Evolutionary conservation across 1,140 invertebrate species (phyloP).

Genomic region (Semibalanus balanoides): DNA sequence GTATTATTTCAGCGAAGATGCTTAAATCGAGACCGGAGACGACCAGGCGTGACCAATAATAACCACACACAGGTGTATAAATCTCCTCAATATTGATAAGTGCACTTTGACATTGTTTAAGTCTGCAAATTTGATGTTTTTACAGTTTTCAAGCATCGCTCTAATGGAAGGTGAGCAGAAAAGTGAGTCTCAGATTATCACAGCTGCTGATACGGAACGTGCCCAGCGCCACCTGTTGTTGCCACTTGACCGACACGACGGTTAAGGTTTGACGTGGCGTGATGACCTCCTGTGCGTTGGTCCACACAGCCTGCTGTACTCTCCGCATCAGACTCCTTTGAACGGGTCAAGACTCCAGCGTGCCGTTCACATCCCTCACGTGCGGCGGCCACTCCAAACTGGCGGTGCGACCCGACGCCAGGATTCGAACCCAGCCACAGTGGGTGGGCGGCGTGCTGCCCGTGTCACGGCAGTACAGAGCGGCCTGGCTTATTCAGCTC

Average conservation of each 20-base stretch:
- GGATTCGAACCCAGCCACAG: conserved; percentile 63
- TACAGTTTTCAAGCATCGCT: neutral
- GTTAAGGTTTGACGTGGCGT: conserved; percentile 61
- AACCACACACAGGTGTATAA: too few relatives aligned
- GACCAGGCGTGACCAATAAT: too few relatives aligned
- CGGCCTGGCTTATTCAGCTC: conserved; percentile 61
- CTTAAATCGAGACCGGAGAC: too few relatives aligned
- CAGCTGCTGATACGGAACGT: neutral
- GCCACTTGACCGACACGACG: conserved; percentile 52
- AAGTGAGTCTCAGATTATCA: neutral
- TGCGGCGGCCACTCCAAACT: conserved; percentile 51
- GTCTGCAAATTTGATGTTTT: conserved; percentile 7
- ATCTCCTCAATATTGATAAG: neutral
- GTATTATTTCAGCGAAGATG: too few relatives aligned
- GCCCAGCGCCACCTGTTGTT: neutral
- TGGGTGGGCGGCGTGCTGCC: conserved; percentile 55
- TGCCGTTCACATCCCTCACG: conserved; percentile 59
- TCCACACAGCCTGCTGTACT: conserved; percentile 78
- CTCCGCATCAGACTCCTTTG: conserved; percentile 60
- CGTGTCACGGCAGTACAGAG: conserved; percentile 76
- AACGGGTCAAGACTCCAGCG: conserved; percentile 57
- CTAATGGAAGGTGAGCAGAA: neutral
- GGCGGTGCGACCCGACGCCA: conserved; percentile 28
- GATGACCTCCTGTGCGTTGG: conserved; percentile 73
- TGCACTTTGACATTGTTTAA: conserved; percentile 7